Evolutionary conservation across 1,140 invertebrate genomes (phyloP).

Genomic region (Brachionus rotundiformis): DNA sequence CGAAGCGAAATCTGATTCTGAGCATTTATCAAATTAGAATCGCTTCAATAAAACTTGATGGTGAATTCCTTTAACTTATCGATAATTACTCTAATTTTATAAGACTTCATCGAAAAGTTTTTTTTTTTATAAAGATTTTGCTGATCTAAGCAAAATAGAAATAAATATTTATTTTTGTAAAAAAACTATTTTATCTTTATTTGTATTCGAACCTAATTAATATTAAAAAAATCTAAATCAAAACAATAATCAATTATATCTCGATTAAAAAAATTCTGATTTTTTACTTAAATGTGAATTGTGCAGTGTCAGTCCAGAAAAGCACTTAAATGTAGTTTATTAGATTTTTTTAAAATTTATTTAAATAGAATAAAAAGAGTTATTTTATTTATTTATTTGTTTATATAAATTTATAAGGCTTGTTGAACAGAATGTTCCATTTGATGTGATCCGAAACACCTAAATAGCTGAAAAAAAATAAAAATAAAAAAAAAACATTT

Average conservation of each 20-base stretch:
- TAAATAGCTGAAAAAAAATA: neutral
- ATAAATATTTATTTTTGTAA: neutral
- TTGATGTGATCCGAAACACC: neutral
- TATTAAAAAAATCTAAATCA: too few species aligned
- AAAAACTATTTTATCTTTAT: neutral
- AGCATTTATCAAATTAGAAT: conserved; percentile 25
- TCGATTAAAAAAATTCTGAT: neutral
- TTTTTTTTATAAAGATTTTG: neutral
- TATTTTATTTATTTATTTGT: neutral
- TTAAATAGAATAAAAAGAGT: too few species aligned
- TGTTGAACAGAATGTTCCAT: neutral
- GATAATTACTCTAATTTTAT: neutral
- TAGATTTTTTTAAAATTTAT: too few species aligned
- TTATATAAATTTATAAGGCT: neutral
- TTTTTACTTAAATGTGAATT: too few species aligned
- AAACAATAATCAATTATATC: too few species aligned
- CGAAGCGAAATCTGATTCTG: neutral
- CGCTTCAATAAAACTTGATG: neutral
- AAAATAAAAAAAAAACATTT: neutral
- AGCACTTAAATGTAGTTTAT: too few species aligned
- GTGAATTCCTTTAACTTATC: neutral
- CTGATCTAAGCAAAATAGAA: neutral
- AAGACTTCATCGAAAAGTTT: neutral
- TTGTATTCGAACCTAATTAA: neutral
- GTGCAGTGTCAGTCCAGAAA: too few species aligned